Evolutionary conservation across 2,888 invertebrate genomes (phyloP), one percentile per base, ranked within the genome.

Genomic region (Pomacea canaliculata): DNA sequence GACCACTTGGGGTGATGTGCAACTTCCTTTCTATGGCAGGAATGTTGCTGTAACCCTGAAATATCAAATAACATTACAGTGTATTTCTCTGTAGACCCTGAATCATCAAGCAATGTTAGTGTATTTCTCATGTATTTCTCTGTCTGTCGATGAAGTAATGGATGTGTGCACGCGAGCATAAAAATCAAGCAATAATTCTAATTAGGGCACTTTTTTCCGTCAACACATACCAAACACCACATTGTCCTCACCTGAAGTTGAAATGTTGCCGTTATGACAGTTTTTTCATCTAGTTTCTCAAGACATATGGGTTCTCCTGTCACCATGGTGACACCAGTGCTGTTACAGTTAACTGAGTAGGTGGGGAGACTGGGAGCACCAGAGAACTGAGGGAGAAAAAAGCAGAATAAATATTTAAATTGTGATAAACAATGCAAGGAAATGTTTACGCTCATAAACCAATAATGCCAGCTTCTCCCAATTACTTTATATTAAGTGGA

Each of bases 11-110:
- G 37, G 83, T 76, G 16, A 91, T 80, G 37, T 75, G 78, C 8
- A 91, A 80, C 51, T 77, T 84, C 27, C 87, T 83, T 77, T 88
- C 88, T 16, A 90, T 84, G 83, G 60, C 88, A 88, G 51, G 86
- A 3, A 90, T 84, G 19, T 82, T 77, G 76, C 85, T 87, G 67
- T 82, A 80, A 66, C 88, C 87, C 89, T 89, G 78, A 10, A 76
- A 76, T 68, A 4, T 10, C 51, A 56, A 56, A 56, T 8, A 56
- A 10, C 16, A 10, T 16, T 16, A 10, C 16, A 56, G 4, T 56
- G 51, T 10, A 56, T 56, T 16, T 56, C 12, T 37, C 37, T 37
- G 37, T 1, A 5, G 37, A 37, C 37, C 37, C 37, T 5, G 37
- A 37, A 37, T 37, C 37, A 37, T 37, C 37, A 3, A 37, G 37